Evolutionary conservation across 2,113 vertebrate species (phyloP).

Genomic region (Chamaetylas fuelleborni): DNA sequence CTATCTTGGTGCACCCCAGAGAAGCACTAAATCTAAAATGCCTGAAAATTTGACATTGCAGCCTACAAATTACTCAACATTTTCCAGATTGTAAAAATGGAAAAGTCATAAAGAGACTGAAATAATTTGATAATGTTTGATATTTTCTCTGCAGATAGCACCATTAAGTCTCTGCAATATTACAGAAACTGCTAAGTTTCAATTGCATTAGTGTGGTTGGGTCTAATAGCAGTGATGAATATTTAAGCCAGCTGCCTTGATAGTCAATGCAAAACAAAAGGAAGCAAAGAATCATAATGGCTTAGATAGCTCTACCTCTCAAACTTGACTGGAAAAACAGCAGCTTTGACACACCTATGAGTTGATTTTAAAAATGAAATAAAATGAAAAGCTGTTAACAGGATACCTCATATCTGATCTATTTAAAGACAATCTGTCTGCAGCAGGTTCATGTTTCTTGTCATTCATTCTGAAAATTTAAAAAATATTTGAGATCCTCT

Average conservation of each 20-base stretch:
- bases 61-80: background rate
- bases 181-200: background rate
- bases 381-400: background rate
- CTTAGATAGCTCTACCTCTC: background rate
- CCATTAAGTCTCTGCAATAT: background rate
- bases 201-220: background rate
- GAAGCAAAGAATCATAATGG: background rate
- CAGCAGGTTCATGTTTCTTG: background rate
- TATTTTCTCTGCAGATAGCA: background rate
- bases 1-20: background rate
- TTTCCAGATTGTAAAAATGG: background rate
- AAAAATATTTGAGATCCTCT: background rate
- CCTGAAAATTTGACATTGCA: background rate
- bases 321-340: background rate
- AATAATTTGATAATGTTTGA: background rate
- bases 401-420: background rate
- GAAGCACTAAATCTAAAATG: background rate
- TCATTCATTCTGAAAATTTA: background rate
- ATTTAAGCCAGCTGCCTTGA: background rate
- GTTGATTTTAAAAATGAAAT: fast-evolving
- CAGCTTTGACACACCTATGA: background rate
- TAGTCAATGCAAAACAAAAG: background rate
- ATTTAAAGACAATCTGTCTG: background rate
- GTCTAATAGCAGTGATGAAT: background rate
- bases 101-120: background rate